Evolutionary conservation across 2,888 invertebrate genomes (phyloP).

Genomic region (Thysanoteuthis rhombus): DNA sequence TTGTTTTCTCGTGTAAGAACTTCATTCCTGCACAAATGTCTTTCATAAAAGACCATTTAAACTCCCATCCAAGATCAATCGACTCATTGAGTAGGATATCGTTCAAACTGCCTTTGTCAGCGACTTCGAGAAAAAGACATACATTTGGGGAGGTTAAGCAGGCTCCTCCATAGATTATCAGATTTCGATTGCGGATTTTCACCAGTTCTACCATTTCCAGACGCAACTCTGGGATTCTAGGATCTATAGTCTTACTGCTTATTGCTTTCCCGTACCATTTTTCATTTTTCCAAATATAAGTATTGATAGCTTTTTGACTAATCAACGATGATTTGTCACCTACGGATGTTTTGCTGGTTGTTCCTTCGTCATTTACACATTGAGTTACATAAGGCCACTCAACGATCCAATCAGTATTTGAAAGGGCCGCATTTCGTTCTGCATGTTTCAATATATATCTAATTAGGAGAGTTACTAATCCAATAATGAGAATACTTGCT

Average conservation of each 20-base stretch:
- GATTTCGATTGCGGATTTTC: constrained; percentile 44
- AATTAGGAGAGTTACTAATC: not conserved
- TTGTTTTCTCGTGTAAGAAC: constrained; percentile 51
- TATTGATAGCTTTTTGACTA: not conserved
- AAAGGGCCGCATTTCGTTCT: constrained; percentile 37
- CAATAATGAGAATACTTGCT: not conserved
- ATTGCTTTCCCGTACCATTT: constrained; percentile 44
- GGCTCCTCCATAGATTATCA: constrained; percentile 46
- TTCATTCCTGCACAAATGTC: constrained; percentile 55
- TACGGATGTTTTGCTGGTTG: constrained; percentile 34
- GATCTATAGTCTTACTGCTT: constrained; percentile 41
- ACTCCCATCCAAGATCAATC: constrained; percentile 57
- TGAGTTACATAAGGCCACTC: constrained; percentile 45
- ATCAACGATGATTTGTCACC: not conserved
- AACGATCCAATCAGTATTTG: constrained; percentile 47
- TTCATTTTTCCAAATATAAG: constrained; percentile 45
- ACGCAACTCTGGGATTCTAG: constrained; percentile 40
- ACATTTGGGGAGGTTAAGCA: constrained; percentile 48
- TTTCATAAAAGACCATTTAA: constrained; percentile 54
- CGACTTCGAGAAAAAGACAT: constrained; percentile 42
- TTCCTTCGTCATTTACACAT: constrained; percentile 35
- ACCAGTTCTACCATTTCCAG: constrained; percentile 43
- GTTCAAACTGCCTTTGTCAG: constrained; percentile 55
- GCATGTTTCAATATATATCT: not conserved
- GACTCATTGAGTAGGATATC: constrained; percentile 55